Evolutionary conservation across 2,888 invertebrate genomes (phyloP), one percentile per base, ranked within the genome.

Genomic region (Cordilura impudica): DNA sequence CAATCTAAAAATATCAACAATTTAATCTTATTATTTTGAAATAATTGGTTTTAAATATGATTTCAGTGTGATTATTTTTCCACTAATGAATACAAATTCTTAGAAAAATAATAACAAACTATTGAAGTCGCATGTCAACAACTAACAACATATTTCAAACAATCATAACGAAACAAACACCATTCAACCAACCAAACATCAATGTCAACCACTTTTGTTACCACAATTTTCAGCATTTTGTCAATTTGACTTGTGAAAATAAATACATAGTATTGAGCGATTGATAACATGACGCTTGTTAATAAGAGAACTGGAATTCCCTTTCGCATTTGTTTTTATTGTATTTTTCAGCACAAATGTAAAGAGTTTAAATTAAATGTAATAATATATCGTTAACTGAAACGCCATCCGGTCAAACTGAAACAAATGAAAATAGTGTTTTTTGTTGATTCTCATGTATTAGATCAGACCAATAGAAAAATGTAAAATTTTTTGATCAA

Each of bases 71-170:
- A 14, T 53, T 65, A 45, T 54, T 60, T 19, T 39, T 14, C 2
- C 12, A 21, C 51, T 47, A 71, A 54, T 71, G 65, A 66, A 65
- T 29, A 31, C 47, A 6, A 35, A 69, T 67, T 67, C 60, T 23
- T 60, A 67, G 35, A 26, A 66, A 63, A 49, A 79, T 79, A 79
- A 79, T 75, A 67, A 72, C 54, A 71, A 79, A 76, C 75, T 79
- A 79, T 75, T 79, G 79, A 79, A 75, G 75, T 67, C 79, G 75
- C 79, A 79, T 79, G 79, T 79, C 79, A 79, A 75, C 79, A 75
- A 75, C 75, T 79, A 75, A 79, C 75, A n/a, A n/a, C 71, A 67
- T 31, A 72, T 65, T 65, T 63, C 58, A 78, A 69, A 72, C 49
- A 71, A 39, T 10, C 18, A 54, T 29, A 45, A 21, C 58, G 54